Evolutionary conservation across 2,797 vertebrate genomes (phyloP).

Genomic region (Hafferia zeledoni): DNA sequence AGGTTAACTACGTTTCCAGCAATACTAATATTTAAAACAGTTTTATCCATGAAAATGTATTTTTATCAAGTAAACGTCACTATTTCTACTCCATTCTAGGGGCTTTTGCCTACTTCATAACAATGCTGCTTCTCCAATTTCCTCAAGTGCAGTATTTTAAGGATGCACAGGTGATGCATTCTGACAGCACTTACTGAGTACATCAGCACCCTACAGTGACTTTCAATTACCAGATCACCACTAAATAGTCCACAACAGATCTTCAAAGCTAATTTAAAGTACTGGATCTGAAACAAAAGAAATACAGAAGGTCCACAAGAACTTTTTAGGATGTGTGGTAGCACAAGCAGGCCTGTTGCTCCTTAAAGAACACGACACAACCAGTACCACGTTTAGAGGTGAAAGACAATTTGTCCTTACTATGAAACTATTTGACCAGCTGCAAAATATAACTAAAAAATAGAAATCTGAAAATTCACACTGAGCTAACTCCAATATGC

Average conservation of each 20-base stretch:
- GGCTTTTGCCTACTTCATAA: neutral
- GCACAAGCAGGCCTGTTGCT: neutral
- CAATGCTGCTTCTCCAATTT: neutral
- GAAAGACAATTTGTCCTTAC: neutral
- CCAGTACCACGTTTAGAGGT: neutral
- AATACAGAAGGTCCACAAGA: neutral
- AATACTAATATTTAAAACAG: neutral
- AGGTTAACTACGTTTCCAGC: neutral
- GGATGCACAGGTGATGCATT: rapidly evolving
- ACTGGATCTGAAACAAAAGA: neutral
- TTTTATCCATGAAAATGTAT: neutral
- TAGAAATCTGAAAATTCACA: neutral
- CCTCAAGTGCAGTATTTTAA: neutral
- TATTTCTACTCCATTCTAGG: neutral
- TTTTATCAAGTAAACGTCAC: neutral
- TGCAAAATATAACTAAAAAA: neutral
- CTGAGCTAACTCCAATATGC: neutral
- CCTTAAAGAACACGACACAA: neutral
- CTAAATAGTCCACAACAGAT: neutral
- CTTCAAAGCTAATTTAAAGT: neutral
- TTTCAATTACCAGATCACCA: neutral
- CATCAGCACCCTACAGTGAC: neutral
- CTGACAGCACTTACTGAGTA: neutral
- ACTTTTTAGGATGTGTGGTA: neutral
- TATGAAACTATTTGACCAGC: neutral